Evolutionary conservation across 2,797 vertebrate species (phyloP), one percentile per base, ranked within the genome.

Genomic region (Intellagama lesueurii): DNA sequence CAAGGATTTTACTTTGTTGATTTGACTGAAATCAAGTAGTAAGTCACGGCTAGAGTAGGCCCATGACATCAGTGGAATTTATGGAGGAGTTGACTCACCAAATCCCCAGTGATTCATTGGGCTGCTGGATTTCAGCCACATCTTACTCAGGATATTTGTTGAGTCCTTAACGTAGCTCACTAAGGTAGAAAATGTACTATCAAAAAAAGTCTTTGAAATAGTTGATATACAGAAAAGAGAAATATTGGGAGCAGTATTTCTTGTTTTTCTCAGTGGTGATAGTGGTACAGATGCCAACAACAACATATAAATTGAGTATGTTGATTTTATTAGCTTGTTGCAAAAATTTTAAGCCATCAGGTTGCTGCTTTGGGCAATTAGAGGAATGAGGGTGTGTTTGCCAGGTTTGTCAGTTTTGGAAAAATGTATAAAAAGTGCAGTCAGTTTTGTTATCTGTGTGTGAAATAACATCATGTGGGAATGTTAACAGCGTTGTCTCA

Each of bases 301-400:
- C 60, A 75, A 75, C 56, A 14, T 60, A 40, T 56, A 16, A 60
- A 76, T 76, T 64, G 92, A 87, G n/a, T 69, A 40, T 44, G 66
- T 52, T 56, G 56, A 82, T 2, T 52, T 86, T 9, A 19, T 82
- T 82, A 68, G 72, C 82, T 52, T 68, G 9, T 82, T 77, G 60
- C 11, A 81, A 44, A 87, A 69, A 30, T 35, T 88, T 89, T 95
- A 92, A 95, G 87, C 68, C 40, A 88, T 84, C 91, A 80, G 94
- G 92, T 83, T 95, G 92, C 94, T 94, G 88, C 94, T 95, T 95
- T 95, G 91, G 93, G 87, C 92, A 93, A 81, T 94, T 88, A 94
- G 88, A 93, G 92, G 94, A 95, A 92, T 94, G 91, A 96, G 89
- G 84, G 91, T 93, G 91, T 93, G 89, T 92, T 92, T 90, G 90